Evolutionary conservation across 2,113 vertebrate genomes (phyloP).

Genomic region (Leptobrachium ailaonicum): DNA sequence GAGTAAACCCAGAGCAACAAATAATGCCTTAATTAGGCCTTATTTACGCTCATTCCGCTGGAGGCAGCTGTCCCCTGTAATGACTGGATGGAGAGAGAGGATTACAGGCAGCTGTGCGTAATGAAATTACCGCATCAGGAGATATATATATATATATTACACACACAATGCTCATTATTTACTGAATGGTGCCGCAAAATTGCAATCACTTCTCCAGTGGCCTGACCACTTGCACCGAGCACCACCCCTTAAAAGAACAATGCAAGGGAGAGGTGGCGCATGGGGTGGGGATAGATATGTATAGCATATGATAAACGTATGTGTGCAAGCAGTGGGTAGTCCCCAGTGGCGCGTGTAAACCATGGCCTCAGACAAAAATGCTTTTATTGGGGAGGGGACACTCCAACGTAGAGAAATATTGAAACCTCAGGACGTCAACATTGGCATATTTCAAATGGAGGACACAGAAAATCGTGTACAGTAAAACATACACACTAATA

Average conservation of each 20-base stretch:
- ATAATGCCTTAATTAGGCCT: not conserved
- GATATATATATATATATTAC: not conserved
- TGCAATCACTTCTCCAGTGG: not conserved
- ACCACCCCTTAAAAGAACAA: not conserved
- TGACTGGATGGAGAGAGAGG: not conserved
- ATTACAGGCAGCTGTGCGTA: not conserved
- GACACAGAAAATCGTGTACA: too few species aligned
- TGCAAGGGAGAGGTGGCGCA: too few species aligned
- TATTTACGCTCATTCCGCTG: not conserved
- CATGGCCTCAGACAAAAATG: too few species aligned
- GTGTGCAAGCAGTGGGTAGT: too few species aligned
- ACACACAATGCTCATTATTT: not conserved
- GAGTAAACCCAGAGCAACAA: not conserved
- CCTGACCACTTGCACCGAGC: not conserved
- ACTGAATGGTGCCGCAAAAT: not conserved
- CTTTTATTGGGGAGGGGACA: too few species aligned
- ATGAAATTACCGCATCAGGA: not conserved
- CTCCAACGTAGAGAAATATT: too few species aligned
- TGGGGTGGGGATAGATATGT: too few species aligned
- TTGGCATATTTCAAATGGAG: too few species aligned
- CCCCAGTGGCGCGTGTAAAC: too few species aligned
- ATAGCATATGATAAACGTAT: too few species aligned
- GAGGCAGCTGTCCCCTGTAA: not conserved
- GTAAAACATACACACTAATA: too few species aligned
- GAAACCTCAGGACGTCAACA: too few species aligned